Evolutionary conservation across 2,797 vertebrate species (phyloP).

Genomic region (Alcedo quadribrachys): DNA sequence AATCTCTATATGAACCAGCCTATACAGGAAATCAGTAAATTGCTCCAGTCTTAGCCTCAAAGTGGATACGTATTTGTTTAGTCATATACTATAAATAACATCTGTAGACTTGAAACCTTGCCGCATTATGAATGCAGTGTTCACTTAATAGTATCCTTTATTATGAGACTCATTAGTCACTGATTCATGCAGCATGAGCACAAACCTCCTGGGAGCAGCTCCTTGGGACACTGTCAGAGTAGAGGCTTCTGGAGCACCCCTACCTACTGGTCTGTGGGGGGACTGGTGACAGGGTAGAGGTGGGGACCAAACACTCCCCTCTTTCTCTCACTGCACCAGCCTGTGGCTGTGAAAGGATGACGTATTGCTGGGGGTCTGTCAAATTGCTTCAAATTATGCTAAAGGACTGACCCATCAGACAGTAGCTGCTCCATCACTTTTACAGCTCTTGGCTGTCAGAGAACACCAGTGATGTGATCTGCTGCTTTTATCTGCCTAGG

Average conservation of each 20-base stretch:
- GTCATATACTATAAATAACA: constrained; percentile 67
- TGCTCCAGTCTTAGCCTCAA: constrained; percentile 52
- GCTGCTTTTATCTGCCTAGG: not conserved
- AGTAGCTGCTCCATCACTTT: not conserved
- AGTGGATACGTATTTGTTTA: constrained; percentile 48
- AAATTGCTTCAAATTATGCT: not conserved
- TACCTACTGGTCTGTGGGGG: not conserved
- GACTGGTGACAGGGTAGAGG: not conserved
- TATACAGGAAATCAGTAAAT: constrained; percentile 67
- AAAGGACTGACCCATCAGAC: not conserved
- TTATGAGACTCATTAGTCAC: not conserved
- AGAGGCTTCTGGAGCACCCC: not conserved
- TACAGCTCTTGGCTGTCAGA: not conserved
- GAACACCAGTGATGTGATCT: not conserved
- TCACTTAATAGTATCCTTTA: constrained; percentile 16
- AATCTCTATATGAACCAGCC: constrained; percentile 23
- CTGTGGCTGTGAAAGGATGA: not conserved
- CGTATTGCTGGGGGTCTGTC: not conserved
- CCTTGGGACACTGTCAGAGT: rapidly evolving
- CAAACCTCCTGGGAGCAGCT: not conserved
- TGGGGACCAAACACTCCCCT: not conserved
- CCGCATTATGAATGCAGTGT: constrained; percentile 30
- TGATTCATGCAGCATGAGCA: not conserved
- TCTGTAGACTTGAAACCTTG: constrained; percentile 27
- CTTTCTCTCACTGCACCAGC: not conserved